Conservation (phyloP, 2,797 vertebrate species). For the Vipera ursinii region DNA sequence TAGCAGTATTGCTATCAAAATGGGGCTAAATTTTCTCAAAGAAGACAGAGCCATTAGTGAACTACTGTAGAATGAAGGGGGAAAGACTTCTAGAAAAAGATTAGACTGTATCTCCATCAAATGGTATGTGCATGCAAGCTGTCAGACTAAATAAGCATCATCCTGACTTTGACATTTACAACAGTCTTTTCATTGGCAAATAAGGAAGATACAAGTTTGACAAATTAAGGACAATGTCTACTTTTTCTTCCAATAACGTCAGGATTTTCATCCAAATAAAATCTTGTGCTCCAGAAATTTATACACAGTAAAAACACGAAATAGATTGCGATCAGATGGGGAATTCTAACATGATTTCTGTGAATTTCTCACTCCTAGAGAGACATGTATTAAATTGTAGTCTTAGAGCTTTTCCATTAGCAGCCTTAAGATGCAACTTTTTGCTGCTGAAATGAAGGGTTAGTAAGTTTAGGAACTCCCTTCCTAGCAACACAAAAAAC, state of each 20-base stretch:
- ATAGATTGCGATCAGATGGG: neutral
- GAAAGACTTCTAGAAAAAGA: neutral
- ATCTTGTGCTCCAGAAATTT: neutral
- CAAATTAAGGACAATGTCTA: neutral
- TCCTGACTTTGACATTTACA: conserved; percentile 21
- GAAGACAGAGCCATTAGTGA: neutral
- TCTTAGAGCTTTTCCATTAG: neutral
- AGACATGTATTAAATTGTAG: neutral
- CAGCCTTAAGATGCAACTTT: neutral
- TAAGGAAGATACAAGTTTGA: neutral
- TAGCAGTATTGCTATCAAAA: neutral
- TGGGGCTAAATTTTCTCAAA: neutral
- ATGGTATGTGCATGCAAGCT: conserved; percentile 3
- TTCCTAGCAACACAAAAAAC: neutral
- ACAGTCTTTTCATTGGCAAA: neutral
- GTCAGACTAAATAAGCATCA: conserved; percentile 15
- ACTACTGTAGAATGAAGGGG: neutral
- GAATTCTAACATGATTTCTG: neutral
- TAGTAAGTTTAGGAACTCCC: neutral
- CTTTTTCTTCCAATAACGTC: conserved; percentile 4
- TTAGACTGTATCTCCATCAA: neutral
- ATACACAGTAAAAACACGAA: neutral
- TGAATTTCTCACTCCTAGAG: neutral
- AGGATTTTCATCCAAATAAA: neutral
- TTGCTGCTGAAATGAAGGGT: neutral